phyloP scores from a whole-genome alignment of 2,888 invertebrate genomes.

The Leptinotarsa peninsularis region DNA sequence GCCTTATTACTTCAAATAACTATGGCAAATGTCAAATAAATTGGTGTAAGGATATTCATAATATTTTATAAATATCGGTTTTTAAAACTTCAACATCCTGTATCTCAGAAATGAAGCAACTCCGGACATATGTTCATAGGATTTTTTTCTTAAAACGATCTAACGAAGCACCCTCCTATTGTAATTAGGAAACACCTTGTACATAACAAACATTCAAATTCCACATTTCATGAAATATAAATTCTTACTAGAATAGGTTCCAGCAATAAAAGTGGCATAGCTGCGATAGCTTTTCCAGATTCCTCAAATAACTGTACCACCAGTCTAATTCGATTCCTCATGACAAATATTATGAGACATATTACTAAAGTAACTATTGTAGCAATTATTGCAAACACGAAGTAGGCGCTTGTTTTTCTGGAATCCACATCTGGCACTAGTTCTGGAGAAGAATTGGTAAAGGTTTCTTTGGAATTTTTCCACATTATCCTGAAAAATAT shows the following conservation, averaged over 20 bases:
- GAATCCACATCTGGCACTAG: conserved; percentile 51
- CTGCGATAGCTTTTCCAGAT: conserved; percentile 74
- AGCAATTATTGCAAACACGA: conserved; percentile 72
- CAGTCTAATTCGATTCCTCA: conserved; percentile 73
- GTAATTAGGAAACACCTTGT: too few species aligned
- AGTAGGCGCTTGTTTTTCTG: conserved; percentile 63
- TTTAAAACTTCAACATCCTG: too few species aligned
- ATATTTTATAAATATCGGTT: too few species aligned
- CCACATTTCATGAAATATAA: background rate
- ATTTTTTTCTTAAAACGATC: too few species aligned
- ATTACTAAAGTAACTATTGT: conserved; percentile 71
- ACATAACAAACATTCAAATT: too few species aligned
- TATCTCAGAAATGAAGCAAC: too few species aligned
- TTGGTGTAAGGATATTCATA: too few species aligned
- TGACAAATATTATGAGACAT: conserved; percentile 70
- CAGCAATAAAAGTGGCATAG: conserved; percentile 73
- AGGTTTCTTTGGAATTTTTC: conserved; percentile 60
- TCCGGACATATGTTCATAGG: too few species aligned
- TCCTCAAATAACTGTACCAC: conserved; percentile 75
- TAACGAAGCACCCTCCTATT: too few species aligned
- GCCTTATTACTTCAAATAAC: too few species aligned
- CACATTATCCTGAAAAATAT: conserved; percentile 63
- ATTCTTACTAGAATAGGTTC: conserved; percentile 72
- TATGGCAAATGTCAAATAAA: too few species aligned
- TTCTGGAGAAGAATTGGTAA: conserved; percentile 44